These are phyloP conservation scores for Phrynocephalus guinanensis DNA, from an alignment of 2,797 vertebrate genomes.

Conservation along the genomic window DNA sequence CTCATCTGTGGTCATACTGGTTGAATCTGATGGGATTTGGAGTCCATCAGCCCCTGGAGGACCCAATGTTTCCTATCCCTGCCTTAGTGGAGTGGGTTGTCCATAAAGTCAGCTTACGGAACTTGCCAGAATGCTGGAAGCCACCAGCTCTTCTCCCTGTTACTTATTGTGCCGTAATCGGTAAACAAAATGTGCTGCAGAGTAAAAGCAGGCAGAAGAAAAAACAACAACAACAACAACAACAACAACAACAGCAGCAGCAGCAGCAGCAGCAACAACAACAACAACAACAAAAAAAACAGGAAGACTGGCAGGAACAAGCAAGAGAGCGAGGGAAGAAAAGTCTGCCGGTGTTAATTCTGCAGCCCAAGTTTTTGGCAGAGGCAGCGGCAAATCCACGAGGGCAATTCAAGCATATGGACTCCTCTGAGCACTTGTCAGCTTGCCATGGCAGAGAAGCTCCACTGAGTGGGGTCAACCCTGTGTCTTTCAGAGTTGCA, in stretches of 20 bases:
- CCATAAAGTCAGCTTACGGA: neutral
- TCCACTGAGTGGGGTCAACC: constrained; percentile 43
- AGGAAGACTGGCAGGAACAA: constrained; percentile 13
- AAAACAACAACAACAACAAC: neutral
- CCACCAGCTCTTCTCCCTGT: constrained; percentile 17
- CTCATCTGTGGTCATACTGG: neutral
- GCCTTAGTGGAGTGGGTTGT: constrained; percentile 18
- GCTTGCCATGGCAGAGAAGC: constrained; percentile 33
- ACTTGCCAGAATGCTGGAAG: constrained; percentile 12
- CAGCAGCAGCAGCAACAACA: too few species aligned
- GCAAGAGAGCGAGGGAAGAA: too few species aligned
- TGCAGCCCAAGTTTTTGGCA: constrained; percentile 20
- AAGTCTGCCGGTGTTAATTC: neutral
- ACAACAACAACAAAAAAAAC: neutral
- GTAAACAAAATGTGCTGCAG: constrained; percentile 53
- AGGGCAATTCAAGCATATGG: constrained; percentile 31
- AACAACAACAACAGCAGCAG: neutral
- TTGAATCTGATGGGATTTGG: neutral
- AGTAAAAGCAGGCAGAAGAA: neutral
- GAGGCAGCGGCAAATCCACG: constrained; percentile 2
- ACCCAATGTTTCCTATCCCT: neutral
- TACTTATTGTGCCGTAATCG: constrained; percentile 43
- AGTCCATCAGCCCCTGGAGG: neutral
- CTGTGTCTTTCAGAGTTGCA: constrained; percentile 34
- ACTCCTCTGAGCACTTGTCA: constrained; percentile 27